phyloP scores from a whole-genome alignment of 2,113 vertebrate species.

The Felis catus region F.catus_Fca126_mat1.0 CM031417.1:126949501-126950000 shows the following conservation, averaged over 20 bases:
- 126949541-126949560: neutral
- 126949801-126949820: neutral
- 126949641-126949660: neutral
- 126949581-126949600: neutral
- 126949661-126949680: neutral
- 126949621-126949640: neutral
- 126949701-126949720: neutral
- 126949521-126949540: neutral
- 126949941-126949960: neutral
- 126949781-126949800: neutral
- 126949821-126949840: neutral
- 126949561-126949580: neutral
- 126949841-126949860: neutral
- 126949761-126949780: neutral
- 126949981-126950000: fast-evolving
- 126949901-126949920: neutral
- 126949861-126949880: neutral
- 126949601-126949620: neutral
- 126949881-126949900: neutral
- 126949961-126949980: neutral
- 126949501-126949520: neutral
- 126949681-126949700: neutral
- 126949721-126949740: neutral
- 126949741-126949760: neutral
- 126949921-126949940: neutral